These are phyloP conservation scores for Gephyroberyx darwinii DNA, from an alignment of 2,797 vertebrate species.

Conservation along the genomic window DNA sequence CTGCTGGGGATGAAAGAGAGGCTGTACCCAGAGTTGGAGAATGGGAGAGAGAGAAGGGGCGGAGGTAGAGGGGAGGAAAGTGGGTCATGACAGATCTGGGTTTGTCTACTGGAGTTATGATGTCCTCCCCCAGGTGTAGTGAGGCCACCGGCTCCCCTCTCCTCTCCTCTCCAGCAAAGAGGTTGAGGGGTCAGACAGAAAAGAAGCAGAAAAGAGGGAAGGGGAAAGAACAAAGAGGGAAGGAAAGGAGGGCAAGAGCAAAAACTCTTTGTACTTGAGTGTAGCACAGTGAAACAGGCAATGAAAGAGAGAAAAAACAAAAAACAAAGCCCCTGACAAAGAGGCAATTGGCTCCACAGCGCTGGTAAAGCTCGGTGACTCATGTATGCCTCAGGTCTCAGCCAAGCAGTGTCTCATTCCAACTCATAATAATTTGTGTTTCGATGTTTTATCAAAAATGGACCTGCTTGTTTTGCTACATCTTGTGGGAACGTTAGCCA, in stretches of 20 bases:
- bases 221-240: neutral
- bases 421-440: neutral
- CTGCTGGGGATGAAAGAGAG: neutral
- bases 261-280: slow-evolving; percentile 10
- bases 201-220: neutral
- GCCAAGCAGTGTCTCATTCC: slow-evolving; percentile 30
- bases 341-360: slow-evolving; percentile 42
- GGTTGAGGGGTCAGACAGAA: slow-evolving; percentile 24
- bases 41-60: neutral
- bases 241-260: slow-evolving; percentile 9
- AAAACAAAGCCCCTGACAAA: slow-evolving; percentile 21
- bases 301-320: slow-evolving; percentile 7
- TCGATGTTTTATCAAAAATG: slow-evolving; percentile 24
- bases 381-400: slow-evolving; percentile 54
- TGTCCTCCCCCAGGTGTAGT: slow-evolving; percentile 39
- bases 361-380: slow-evolving; percentile 56
- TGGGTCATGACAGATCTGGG: slow-evolving; percentile 72
- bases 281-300: slow-evolving; percentile 13
- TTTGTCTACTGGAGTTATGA: slow-evolving; percentile 52
- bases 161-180: neutral
- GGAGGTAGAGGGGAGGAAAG: slow-evolving; percentile 47
- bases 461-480: slow-evolving; percentile 29
- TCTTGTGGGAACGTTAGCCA: slow-evolving; percentile 5
- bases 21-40: slow-evolving; percentile 2
- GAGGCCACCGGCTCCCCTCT: slow-evolving; percentile 1